Evolutionary conservation across 1,140 invertebrate genomes (phyloP), one percentile per base, ranked within the genome.

Genomic region (Littorina saxatilis): DNA sequence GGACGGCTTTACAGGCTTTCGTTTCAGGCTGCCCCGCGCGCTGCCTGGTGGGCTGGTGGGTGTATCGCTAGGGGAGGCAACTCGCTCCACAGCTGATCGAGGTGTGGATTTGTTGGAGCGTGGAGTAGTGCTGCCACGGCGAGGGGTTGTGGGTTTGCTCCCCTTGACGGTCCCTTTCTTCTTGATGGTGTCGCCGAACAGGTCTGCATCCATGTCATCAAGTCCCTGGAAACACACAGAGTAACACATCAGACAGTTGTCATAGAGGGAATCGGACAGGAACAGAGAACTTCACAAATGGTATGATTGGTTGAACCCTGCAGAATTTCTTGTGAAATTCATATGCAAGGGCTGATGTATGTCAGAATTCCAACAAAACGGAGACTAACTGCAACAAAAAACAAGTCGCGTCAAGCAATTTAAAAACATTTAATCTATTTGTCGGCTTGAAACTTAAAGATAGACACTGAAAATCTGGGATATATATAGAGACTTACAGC

Each of bases 161-260:
- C 79, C 84, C 83, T 11, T 82, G 27, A 81, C 72, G 79, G 84
- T 88, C 17, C 81, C 80, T 83, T 87, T 87, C 73, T 85, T 85
- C 63, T 87, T 86, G 17, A 72, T 73, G 29, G 40, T 77, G 29
- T 84, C 87, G 50, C 88, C 88, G 86, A 91, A 91, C 40, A 91
- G 81, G 80, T 90, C 87, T 15, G 89, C 89, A 87, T 91, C 91
- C 87, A 91, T 88, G 74, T 91, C 91, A 86, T 91, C 91, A 20
- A 91, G 83, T 78, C 89, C 89, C 91, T 91, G 76, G 52, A 85
- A 81, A n/a, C 47, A 72, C 13, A 11, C 29, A 61, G 20, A 50
- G 9, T 50, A 50, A 50, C 9, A 50, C 47, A n/a, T n/a, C n/a
- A n/a, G n/a, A n/a, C n/a, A n/a, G n/a, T n/a, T n/a, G n/a, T n/a